A percentile compares a stretch with the other conserved stretches of the same genome.
Conservation (phyloP, 2,888 invertebrate species). For the Opisthograptis luteolata region DNA sequence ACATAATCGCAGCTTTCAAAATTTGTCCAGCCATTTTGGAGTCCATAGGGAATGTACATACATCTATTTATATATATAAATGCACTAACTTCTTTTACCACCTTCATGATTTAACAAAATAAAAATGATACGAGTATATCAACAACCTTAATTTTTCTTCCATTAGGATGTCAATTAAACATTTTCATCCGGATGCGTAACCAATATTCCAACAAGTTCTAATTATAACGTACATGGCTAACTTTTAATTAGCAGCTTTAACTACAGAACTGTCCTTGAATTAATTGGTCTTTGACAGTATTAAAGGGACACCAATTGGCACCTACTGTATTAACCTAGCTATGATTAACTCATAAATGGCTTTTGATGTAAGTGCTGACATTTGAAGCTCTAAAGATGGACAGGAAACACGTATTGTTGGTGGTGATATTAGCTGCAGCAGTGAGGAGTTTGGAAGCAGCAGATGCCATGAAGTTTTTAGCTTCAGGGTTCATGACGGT, state of each 20-base stretch:
- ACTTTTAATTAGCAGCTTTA: conserved; percentile 1
- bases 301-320: neutral
- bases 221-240: neutral
- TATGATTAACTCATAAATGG: conserved; percentile 3
- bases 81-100: too few relatives aligned
- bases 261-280: neutral
- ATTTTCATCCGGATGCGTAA: too few relatives aligned
- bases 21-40: too few relatives aligned
- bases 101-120: too few relatives aligned
- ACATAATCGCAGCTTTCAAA: too few relatives aligned
- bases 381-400: conserved; percentile 20
- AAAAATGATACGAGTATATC: too few relatives aligned
- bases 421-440: conserved; percentile 38
- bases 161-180: neutral
- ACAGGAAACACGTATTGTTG: conserved; percentile 8
- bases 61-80: too few relatives aligned
- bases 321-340: neutral
- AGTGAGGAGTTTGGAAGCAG: conserved; percentile 40
- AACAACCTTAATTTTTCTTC: too few relatives aligned
- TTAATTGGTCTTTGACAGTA: conserved; percentile 1
- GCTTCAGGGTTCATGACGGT: conserved; percentile 61
- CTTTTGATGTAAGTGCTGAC: neutral
- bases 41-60: too few relatives aligned
- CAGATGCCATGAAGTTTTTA: conserved; percentile 57
- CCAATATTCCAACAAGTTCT: too few relatives aligned